A percentile compares a stretch with the other conserved stretches of the same genome.
These are phyloP conservation scores for Mamestra configurata DNA, from an alignment of 1,140 invertebrate genomes.

Conservation along the genomic window DNA sequence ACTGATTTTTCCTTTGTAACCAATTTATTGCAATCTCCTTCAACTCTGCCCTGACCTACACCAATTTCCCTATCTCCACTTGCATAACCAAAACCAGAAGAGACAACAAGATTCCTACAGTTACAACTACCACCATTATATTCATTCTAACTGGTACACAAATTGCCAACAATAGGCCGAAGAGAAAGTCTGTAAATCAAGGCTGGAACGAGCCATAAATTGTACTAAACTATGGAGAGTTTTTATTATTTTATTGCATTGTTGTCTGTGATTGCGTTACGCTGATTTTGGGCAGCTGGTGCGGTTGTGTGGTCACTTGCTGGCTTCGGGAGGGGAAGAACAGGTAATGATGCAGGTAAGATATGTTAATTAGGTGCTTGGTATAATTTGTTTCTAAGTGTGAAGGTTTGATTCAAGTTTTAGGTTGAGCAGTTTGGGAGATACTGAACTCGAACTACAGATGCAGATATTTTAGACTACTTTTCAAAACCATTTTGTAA, in stretches of 20 bases:
- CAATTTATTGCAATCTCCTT: neutral
- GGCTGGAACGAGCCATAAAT: constrained; percentile 48
- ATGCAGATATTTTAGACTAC: no score
- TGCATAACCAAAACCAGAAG: no score
- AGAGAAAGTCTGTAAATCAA: constrained; percentile 60
- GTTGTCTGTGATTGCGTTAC: constrained; percentile 37
- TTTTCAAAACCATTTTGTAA: no score
- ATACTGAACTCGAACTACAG: no score
- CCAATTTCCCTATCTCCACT: no score
- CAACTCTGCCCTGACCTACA: no score
- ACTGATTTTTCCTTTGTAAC: neutral
- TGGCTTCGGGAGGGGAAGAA: neutral
- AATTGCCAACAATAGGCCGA: constrained; percentile 24
- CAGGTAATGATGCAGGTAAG: constrained; percentile 11
- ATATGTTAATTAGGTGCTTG: constrained; percentile 19
- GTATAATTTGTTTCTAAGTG: no score
- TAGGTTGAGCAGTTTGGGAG: no score
- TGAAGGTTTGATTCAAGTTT: no score
- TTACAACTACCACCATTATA: neutral
- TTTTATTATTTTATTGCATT: constrained; percentile 50
- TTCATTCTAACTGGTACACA: constrained; percentile 19
- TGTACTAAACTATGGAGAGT: constrained; percentile 47
- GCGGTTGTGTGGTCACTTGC: constrained; percentile 46
- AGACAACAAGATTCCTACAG: neutral
- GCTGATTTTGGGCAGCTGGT: constrained; percentile 53